These are phyloP conservation scores for Blastobasis lacticolella DNA, from an alignment of 2,888 invertebrate genomes.

Conservation along the genomic window DNA sequence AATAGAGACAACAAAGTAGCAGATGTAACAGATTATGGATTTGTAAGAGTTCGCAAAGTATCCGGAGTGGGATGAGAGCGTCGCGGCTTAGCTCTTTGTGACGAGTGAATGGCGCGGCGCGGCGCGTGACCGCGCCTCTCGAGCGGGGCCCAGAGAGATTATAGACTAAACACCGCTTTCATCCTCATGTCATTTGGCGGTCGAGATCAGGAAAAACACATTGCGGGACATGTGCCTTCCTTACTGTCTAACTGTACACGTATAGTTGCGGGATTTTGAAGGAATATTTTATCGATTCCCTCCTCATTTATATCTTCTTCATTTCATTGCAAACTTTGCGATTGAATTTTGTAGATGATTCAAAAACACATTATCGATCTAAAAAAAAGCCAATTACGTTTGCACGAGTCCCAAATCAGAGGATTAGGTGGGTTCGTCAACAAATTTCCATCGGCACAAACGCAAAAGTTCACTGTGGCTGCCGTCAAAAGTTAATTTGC, in stretches of 20 bases:
- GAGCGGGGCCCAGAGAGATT: conserved; percentile 32
- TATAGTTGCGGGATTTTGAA: no score
- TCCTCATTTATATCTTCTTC: neutral
- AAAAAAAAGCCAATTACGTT: conserved; percentile 8
- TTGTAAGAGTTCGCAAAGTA: conserved; percentile 25
- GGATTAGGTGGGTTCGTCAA: conserved; percentile 7
- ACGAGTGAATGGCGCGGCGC: conserved; percentile 27
- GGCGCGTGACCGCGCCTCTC: conserved; percentile 35
- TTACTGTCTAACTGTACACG: neutral
- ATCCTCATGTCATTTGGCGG: conserved; percentile 30
- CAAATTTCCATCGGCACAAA: conserved; percentile 35
- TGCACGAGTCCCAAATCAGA: conserved; percentile 30
- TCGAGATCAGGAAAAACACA: conserved; percentile 18
- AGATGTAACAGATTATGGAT: conserved; percentile 29
- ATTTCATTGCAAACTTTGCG: neutral
- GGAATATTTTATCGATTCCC: no score
- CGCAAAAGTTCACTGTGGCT: conserved; percentile 38
- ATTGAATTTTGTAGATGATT: neutral
- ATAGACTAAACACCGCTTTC: conserved; percentile 34
- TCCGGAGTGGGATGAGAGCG: conserved; percentile 36
- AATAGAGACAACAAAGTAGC: conserved; percentile 18
- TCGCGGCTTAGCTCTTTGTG: conserved; percentile 38
- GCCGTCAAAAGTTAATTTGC: conserved; percentile 62
- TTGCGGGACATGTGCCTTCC: neutral
- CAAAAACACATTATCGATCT: conserved; percentile 29